Evolutionary conservation across 2,113 vertebrate species (phyloP).

Genomic region (Hucho hucho): DNA sequence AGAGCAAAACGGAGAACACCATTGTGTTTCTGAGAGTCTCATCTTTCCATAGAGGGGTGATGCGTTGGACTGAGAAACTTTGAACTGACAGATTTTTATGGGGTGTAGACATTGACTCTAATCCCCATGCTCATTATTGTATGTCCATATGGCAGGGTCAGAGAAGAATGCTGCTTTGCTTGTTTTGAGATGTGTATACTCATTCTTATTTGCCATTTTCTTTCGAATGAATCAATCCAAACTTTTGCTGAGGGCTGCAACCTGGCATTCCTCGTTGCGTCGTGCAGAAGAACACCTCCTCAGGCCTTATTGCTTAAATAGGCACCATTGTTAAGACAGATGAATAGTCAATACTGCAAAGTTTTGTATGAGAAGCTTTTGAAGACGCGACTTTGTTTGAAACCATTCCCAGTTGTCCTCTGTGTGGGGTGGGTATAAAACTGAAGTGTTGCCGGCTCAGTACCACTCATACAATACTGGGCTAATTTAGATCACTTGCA

Average conservation of each 20-base stretch:
- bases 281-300: too few relatives aligned
- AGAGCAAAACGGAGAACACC: too few relatives aligned
- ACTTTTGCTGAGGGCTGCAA: too few relatives aligned
- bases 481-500: slow-evolving; percentile 54
- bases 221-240: too few relatives aligned
- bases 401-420: slow-evolving; percentile 38
- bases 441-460: slow-evolving; percentile 30
- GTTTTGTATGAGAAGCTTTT: background rate
- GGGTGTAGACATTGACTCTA: background rate
- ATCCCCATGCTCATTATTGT: background rate
- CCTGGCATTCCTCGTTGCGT: too few relatives aligned
- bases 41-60: background rate
- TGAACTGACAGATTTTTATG: too few relatives aligned
- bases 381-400: slow-evolving; percentile 11
- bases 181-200: background rate
- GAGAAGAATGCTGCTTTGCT: background rate
- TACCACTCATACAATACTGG: slow-evolving; percentile 31
- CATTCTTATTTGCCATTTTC: background rate
- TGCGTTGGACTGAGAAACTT: too few relatives aligned
- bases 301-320: too few relatives aligned
- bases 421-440: slow-evolving; percentile 38
- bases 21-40: background rate
- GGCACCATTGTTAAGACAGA: too few relatives aligned
- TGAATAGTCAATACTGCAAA: too few relatives aligned
- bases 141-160: background rate